A percentile compares a stretch with the other conserved stretches of the same genome.
Conservation (phyloP, 2,888 invertebrate species). For the Exocentrus adspersus region DNA sequence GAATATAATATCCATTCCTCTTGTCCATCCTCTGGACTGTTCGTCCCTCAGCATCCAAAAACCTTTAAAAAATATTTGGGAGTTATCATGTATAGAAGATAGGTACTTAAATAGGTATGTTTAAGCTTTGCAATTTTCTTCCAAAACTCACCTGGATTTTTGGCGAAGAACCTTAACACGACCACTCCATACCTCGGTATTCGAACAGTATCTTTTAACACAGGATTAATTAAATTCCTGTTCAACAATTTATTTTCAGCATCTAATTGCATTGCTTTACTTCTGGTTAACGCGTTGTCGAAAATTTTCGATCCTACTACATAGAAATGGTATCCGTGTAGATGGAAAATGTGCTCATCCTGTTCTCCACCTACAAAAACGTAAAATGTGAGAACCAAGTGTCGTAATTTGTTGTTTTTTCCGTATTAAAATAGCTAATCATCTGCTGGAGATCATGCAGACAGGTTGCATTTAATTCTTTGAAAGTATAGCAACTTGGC, state of each 20-base stretch:
- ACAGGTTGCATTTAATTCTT: too few relatives aligned
- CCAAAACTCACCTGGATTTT: slow-evolving; percentile 78
- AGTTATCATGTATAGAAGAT: too few relatives aligned
- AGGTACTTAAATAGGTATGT: too few relatives aligned
- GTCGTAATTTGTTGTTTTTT: too few relatives aligned
- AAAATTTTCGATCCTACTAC: slow-evolving; percentile 71
- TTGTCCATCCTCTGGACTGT: slow-evolving; percentile 76
- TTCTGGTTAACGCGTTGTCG: slow-evolving; percentile 65
- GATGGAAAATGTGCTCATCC: slow-evolving; percentile 76
- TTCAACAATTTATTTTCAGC: slow-evolving; percentile 65
- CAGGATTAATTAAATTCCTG: slow-evolving; percentile 71
- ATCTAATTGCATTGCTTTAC: slow-evolving; percentile 70
- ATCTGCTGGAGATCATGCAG: too few relatives aligned
- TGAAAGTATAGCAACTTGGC: too few relatives aligned
- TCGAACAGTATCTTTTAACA: slow-evolving; percentile 78
- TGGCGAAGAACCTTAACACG: slow-evolving; percentile 76
- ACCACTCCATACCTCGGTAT: slow-evolving; percentile 77
- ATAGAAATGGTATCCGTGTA: slow-evolving; percentile 80
- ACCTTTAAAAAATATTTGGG: too few relatives aligned
- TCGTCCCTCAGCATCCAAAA: slow-evolving; percentile 86
- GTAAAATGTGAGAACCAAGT: too few relatives aligned
- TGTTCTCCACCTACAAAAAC: slow-evolving; percentile 69
- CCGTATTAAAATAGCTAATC: too few relatives aligned
- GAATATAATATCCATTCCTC: slow-evolving; percentile 78
- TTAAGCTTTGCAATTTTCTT: too few relatives aligned